Conservation (phyloP, 2,113 vertebrate species). For the Peucedramus taeniatus region DNA sequence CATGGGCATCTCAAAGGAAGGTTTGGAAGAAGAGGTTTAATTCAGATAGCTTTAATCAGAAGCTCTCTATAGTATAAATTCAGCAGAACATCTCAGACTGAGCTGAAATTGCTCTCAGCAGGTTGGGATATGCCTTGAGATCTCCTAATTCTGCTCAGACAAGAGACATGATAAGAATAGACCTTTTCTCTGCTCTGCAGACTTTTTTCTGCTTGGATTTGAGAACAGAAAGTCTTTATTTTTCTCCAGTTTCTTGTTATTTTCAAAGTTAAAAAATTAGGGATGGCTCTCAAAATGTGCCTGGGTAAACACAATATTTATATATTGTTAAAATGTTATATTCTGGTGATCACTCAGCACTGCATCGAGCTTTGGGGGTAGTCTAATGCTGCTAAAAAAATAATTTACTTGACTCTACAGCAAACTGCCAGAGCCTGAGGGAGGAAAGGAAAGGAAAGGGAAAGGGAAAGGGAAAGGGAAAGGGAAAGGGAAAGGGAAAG, state of each 20-base stretch:
- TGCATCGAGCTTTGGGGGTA: not conserved
- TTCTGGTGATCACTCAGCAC: not conserved
- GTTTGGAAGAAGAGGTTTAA: not conserved
- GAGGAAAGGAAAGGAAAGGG: not conserved
- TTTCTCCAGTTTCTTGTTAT: not conserved
- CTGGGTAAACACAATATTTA: not conserved
- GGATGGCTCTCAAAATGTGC: not conserved
- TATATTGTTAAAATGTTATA: not conserved
- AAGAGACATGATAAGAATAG: not conserved
- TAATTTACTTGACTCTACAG: not conserved
- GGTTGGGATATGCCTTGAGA: not conserved
- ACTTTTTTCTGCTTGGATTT: not conserved
- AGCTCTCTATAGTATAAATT: not conserved
- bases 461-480: not conserved
- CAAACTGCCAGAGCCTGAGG: not conserved
- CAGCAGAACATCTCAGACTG: not conserved
- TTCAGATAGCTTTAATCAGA: conserved; percentile 12
- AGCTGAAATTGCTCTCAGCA: conserved; percentile 39
- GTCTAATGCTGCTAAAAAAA: not conserved
- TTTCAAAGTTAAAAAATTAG: not conserved
- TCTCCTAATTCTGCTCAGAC: conserved; percentile 34
- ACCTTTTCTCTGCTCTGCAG: not conserved
- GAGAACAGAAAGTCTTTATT: not conserved
- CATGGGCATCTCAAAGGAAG: not conserved
- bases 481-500: no score